Base-by-base conservation (phyloP, 2,888 invertebrate genomes). In the Tenthredo scrophulariae region DNA sequence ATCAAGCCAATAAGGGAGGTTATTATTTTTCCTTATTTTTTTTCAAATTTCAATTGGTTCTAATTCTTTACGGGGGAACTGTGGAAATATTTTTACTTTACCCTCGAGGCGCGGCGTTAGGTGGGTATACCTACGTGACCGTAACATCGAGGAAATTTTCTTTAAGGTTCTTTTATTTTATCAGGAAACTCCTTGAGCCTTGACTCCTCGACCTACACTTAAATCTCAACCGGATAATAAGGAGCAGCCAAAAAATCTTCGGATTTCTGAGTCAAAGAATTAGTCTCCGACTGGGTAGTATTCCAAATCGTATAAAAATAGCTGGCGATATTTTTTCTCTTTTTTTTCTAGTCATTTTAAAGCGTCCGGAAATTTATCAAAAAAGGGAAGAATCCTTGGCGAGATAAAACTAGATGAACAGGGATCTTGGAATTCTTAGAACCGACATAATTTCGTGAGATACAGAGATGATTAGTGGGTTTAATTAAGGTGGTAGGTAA, bases 401-500 rank as follows among this genome's bases (percentile, higher is more conserved):
- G 15, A 15, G 46, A 46, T 13, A 46, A 46, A 15, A 46, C 46
- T 46, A 46, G 46, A 46, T 15, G 46, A 46, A 15, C 13, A 13
- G 13, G 43, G 13, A 46, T 46, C 26, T 33, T 33, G 6, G 13
- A 67, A 67, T 67, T 33, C 67, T 67, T 26, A 67, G 18, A 13
- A 33, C 5, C 33, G 5, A 18, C 18, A 33, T 67, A 33, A 67
- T 67, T 10, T 33, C 13, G 18, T 15, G 33, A 33, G 67, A 67
- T 33, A 15, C 15, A 33, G 67, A 33, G 18, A 80, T 80, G 80
- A 62, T 62, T 80, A 62, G 62, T 80, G 40, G 62, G 80, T 50
- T 80, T 80, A 80, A 80, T 80, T 80, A 80, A 37, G 58, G 22
- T 18, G 33, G 37, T 4, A 50, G 62, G 22, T 80, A 62, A 80